Conservation (phyloP, 2,797 vertebrate species). For the Pristis pectinata region DNA sequence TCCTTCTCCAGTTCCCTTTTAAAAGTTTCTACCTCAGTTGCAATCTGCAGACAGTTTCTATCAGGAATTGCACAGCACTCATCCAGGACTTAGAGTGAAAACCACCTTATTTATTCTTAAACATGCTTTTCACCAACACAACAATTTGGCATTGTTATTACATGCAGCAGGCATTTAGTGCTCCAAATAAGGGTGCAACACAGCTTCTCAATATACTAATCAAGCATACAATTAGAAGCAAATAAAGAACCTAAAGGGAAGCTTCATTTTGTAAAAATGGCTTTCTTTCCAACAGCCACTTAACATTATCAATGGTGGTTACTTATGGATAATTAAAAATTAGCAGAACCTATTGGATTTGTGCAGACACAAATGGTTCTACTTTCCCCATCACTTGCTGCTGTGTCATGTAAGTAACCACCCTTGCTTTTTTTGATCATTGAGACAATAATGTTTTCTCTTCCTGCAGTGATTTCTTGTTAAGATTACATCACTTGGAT, state of each 20-base stretch:
- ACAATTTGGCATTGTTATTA: too few species aligned
- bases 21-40: too few species aligned
- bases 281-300: neutral
- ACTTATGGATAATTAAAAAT: neutral
- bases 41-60: too few species aligned
- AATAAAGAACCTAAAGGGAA: neutral
- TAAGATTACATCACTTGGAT: neutral
- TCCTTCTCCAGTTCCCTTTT: too few species aligned
- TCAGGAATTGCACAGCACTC: too few species aligned
- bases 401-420: neutral
- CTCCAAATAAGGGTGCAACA: too few species aligned
- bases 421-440: neutral
- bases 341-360: neutral
- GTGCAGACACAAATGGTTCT: neutral
- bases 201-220: neutral
- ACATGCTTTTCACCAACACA: too few species aligned
- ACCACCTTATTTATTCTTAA: too few species aligned
- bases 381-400: neutral
- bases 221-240: neutral
- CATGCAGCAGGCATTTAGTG: too few species aligned
- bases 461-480: neutral
- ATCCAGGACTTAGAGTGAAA: too few species aligned
- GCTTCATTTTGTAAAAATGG: neutral
- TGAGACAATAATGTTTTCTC: neutral
- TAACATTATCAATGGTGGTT: neutral